A percentile compares a stretch with the other conserved stretches of the same genome.
Evolutionary conservation across 2,113 vertebrate genomes (phyloP).

Genomic region (Micromys minutus): DNA sequence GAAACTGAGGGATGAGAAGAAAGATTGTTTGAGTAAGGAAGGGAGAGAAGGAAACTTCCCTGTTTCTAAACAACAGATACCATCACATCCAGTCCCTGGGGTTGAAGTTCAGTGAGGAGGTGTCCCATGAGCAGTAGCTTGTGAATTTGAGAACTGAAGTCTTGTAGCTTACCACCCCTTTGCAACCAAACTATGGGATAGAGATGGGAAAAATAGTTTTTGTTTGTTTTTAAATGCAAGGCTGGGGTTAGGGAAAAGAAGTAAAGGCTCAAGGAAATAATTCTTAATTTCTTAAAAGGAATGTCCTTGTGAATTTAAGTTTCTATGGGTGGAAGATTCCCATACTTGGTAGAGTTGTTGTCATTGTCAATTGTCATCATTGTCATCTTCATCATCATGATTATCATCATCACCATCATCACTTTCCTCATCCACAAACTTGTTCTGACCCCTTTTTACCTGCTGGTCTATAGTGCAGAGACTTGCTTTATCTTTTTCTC

Average conservation of each 20-base stretch:
- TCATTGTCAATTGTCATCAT: not conserved
- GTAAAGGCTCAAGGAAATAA: not conserved
- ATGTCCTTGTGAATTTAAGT: not conserved
- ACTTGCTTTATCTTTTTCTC: not conserved
- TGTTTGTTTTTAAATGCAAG: not conserved
- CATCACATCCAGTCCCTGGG: not conserved
- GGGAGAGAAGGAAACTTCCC: not conserved
- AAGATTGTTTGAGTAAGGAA: not conserved
- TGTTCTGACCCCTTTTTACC: not conserved
- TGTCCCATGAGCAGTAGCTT: not conserved
- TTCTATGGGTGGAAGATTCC: not conserved
- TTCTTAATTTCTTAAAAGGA: not conserved
- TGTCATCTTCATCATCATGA: not conserved
- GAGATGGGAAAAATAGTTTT: not conserved
- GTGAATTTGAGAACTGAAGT: not conserved
- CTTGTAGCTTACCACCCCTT: too few species aligned
- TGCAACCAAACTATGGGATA: not conserved
- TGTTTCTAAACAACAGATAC: not conserved
- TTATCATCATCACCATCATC: not conserved
- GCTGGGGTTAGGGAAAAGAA: not conserved
- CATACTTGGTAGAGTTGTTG: not conserved
- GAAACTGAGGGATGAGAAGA: constrained; percentile 88
- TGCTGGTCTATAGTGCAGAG: not conserved
- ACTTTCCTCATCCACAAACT: not conserved
- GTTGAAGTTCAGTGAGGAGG: not conserved